Evolutionary conservation across 2,797 vertebrate genomes (phyloP).

Genomic region (Squalus acanthias): DNA sequence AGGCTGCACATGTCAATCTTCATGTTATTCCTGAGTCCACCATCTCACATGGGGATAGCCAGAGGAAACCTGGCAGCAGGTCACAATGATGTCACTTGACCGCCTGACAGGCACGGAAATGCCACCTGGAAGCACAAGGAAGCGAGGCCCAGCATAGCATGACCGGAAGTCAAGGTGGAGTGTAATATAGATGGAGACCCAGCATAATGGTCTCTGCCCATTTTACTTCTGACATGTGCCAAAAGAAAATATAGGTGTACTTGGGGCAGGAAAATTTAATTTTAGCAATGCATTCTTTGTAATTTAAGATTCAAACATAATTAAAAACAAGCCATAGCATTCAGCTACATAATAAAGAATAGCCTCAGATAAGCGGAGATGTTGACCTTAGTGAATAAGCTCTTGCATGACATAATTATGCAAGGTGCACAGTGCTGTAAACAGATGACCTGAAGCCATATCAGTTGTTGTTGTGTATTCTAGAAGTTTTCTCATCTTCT

Average conservation of each 20-base stretch:
- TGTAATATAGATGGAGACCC: background rate
- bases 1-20: background rate
- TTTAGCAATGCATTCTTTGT: background rate
- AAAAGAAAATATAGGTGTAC: background rate
- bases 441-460: conserved; percentile 22
- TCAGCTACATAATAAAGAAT: background rate
- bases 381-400: background rate
- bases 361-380: background rate
- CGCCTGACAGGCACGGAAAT: background rate
- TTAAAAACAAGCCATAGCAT: background rate
- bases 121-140: background rate
- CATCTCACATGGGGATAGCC: background rate
- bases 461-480: conserved; percentile 35
- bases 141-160: background rate
- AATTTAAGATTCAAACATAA: background rate
- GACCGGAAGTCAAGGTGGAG: background rate
- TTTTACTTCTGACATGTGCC: background rate
- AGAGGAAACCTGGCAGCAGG: background rate
- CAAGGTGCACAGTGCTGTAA: conserved; percentile 31
- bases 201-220: background rate
- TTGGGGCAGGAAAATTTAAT: background rate
- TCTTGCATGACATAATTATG: conserved; percentile 41
- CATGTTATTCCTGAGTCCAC: background rate
- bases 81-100: background rate
- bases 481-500: conserved; percentile 44